A percentile compares a stretch with the other conserved stretches of the same genome.
Conservation (phyloP, 2,888 invertebrate species). For the Tyria jacobaeae region DNA sequence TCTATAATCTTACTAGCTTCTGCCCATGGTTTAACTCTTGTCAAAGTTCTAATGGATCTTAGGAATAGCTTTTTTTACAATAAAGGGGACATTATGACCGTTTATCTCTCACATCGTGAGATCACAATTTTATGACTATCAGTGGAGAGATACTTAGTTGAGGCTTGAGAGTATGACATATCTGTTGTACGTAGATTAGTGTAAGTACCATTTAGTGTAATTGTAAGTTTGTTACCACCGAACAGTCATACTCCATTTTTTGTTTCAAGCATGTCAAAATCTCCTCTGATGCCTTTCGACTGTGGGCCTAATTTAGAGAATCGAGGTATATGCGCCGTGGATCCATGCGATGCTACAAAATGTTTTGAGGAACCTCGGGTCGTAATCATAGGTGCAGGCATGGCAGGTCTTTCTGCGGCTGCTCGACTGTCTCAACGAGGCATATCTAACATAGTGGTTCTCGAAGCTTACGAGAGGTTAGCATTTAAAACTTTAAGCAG, state of each 20-base stretch:
- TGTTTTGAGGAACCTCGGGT: conserved; percentile 87
- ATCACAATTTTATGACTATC: too few species aligned
- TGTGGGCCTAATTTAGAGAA: conserved; percentile 71
- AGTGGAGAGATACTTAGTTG: too few species aligned
- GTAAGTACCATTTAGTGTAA: background rate
- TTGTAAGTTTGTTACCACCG: background rate
- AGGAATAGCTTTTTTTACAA: too few species aligned
- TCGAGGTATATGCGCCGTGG: conserved; percentile 67
- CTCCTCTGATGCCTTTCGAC: conserved; percentile 55
- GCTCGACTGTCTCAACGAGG: conserved; percentile 90
- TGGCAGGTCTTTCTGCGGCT: conserved; percentile 93
- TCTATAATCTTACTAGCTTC: background rate
- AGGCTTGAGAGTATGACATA: too few species aligned
- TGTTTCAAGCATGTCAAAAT: conserved; percentile 26
- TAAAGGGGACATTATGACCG: too few species aligned
- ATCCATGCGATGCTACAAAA: conserved; percentile 66
- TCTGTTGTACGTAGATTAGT: too few species aligned
- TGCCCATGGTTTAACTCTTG: too few species aligned
- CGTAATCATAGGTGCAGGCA: conserved; percentile 92
- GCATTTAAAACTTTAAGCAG: background rate
- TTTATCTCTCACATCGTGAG: too few species aligned
- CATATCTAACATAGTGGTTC: conserved; percentile 88
- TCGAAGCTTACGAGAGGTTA: conserved; percentile 92
- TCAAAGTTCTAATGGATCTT: too few species aligned
- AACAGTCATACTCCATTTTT: background rate